These are phyloP conservation scores for Epinotia demarniana DNA, from an alignment of 2,888 invertebrate genomes.

Conservation along the genomic window DNA sequence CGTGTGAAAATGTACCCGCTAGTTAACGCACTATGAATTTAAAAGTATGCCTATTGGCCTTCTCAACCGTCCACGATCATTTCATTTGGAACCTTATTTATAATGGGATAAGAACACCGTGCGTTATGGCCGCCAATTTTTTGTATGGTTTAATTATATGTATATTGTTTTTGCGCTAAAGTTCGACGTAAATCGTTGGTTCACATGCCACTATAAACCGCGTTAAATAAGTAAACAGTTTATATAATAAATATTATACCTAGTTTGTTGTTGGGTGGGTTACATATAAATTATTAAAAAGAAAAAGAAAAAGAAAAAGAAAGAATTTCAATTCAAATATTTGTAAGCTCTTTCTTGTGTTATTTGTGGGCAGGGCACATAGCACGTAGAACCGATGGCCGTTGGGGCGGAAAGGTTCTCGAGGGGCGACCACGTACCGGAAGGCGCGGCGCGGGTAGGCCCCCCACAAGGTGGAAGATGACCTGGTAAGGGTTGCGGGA, in stretches of 20 bases:
- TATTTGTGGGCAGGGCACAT: no score
- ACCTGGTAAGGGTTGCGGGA: no score
- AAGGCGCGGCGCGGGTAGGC: no score
- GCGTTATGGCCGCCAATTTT: constrained; percentile 12
- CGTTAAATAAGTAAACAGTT: background rate
- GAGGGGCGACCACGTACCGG: no score
- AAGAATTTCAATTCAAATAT: no score
- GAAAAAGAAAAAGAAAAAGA: no score
- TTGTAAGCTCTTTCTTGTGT: no score
- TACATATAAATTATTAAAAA: no score
- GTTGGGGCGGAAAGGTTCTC: no score
- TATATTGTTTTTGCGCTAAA: background rate
- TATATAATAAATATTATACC: background rate
- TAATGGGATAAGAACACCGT: background rate
- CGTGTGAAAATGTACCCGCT: constrained; percentile 34
- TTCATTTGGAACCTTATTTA: constrained; percentile 3
- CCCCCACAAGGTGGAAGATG: no score
- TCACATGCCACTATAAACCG: background rate
- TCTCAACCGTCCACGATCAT: background rate
- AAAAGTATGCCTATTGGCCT: constrained; percentile 17
- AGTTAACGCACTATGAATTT: constrained; percentile 22
- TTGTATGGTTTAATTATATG: background rate
- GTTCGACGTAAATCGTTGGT: background rate
- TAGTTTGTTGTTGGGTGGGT: background rate
- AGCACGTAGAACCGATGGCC: no score